Conservation (phyloP, 2,113 vertebrate genomes). For the Oxyura jamaicensis region DNA sequence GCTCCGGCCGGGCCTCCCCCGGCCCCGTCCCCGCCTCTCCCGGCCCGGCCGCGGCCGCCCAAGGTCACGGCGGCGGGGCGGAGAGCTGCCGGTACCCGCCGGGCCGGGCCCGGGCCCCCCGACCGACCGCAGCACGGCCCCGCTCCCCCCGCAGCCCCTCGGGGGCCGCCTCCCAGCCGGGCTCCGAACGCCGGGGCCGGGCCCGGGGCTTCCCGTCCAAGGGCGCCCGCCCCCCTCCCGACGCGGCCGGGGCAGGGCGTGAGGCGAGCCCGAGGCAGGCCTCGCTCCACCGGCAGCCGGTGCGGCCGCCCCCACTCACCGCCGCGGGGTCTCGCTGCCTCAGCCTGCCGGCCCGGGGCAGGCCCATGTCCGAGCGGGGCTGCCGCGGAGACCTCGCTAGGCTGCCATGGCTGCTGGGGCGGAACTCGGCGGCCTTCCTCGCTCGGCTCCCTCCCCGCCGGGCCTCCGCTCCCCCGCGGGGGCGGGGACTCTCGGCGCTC, state of each 20-base stretch:
- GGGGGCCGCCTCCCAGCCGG: neutral
- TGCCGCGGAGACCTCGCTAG: neutral
- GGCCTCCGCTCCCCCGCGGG: neutral
- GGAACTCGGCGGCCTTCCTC: neutral
- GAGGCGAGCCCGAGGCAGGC: too few relatives aligned
- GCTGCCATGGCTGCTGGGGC: constrained; percentile 45
- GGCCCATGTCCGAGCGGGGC: constrained; percentile 55
- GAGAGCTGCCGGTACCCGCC: neutral
- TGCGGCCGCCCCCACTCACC: neutral
- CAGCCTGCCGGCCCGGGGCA: neutral
- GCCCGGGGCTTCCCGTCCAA: neutral
- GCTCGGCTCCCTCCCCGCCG: neutral
- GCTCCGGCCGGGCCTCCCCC: neutral
- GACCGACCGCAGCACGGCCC: neutral
- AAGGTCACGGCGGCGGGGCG: neutral
- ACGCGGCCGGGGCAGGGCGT: neutral
- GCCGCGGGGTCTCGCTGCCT: neutral
- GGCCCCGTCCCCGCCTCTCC: neutral
- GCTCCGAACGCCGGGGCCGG: neutral
- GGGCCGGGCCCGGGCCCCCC: neutral
- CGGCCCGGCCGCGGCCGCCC: neutral
- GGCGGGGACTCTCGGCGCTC: constrained; percentile 1
- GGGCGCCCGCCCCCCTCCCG: neutral
- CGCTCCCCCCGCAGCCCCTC: neutral
- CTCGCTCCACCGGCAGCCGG: too few relatives aligned